Evolutionary conservation across 2,888 invertebrate genomes (phyloP).

Genomic region (Caenorhabditis panamensis): DNA sequence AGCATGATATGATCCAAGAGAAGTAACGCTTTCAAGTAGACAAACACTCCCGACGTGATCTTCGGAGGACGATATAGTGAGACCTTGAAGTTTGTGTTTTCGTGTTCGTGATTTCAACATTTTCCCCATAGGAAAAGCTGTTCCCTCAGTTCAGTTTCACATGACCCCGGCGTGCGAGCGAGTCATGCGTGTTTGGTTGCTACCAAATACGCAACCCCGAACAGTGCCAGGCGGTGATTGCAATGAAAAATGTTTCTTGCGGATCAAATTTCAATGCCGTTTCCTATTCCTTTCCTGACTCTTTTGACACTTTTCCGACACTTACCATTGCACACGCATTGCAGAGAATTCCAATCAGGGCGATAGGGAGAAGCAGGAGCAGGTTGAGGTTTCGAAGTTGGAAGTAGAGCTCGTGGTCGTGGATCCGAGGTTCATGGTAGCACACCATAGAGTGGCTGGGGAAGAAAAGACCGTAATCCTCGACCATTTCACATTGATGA

Average conservation of each 20-base stretch:
- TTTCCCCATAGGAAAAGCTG: neutral
- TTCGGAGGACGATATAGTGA: slow-evolving; percentile 80
- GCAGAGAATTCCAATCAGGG: slow-evolving; percentile 76
- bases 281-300: slow-evolving; percentile 21
- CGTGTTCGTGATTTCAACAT: neutral
- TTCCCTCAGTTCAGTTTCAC: slow-evolving; percentile 16
- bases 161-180: slow-evolving; percentile 23
- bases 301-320: slow-evolving; percentile 40
- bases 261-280: slow-evolving; percentile 39
- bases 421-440: slow-evolving; percentile 80
- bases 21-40: slow-evolving; percentile 79
- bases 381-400: slow-evolving; percentile 74
- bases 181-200: slow-evolving; percentile 23
- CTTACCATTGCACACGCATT: slow-evolving; percentile 79
- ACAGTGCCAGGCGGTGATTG: slow-evolving; percentile 55
- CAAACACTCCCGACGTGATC: slow-evolving; percentile 80
- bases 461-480: slow-evolving; percentile 49
- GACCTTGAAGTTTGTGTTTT: slow-evolving; percentile 63
- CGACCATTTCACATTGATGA: slow-evolving; percentile 40
- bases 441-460: slow-evolving; percentile 64
- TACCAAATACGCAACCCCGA: slow-evolving; percentile 31
- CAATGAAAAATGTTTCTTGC: slow-evolving; percentile 33
- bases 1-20: slow-evolving; percentile 78
- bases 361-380: slow-evolving; percentile 76
- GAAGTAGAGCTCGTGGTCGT: slow-evolving; percentile 78